Base-by-base conservation (phyloP, 2,797 vertebrate species). In the Gymnoscopelus microlampas region DNA sequence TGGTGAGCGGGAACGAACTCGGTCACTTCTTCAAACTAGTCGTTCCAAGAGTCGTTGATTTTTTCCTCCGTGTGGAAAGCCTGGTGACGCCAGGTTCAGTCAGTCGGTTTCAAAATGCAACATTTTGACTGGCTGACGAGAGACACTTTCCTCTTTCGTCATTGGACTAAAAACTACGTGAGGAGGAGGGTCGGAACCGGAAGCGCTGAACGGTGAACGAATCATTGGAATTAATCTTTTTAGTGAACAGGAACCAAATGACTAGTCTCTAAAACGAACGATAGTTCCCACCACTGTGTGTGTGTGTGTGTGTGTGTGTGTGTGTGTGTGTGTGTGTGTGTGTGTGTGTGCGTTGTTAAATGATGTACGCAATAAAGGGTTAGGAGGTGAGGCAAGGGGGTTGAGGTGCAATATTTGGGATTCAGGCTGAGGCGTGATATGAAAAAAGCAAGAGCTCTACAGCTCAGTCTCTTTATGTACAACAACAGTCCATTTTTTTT, bases 381-480 rank as follows among this genome's bases (percentile, higher is more conserved):
- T 57, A 64, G 76, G 65, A 81, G 68, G 63, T 67, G 59, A 63
- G 68, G 73, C 58, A 1, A 76, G 72, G 68, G 73, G 63, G 44
- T 67, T 74, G 78, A 85, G 87, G 86, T 88, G 84, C 81, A 85
- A 84, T 77, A 74, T 82, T 72, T 87, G 82, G 53, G 81, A 85
- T 80, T 89, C 80, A 81, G 87, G 84, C 77, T 78, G 81, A 85
- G 79, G 73, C 77, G 69, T 83, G 79, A 86, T 73, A 87, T 77
- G 83, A 63, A 82, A 82, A 77, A 87, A 78, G 78, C 77, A 85
- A 51, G 74, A 84, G 73, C 79, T 87, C 77, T 85, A 78, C 69
- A 82, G 81, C 73, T 85, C 81, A 86, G 79, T 88, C 79, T 85
- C 49, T 32, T 85, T 86, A 89, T 88, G 65, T 88, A 90, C 89